Evolutionary conservation across 2,113 vertebrate genomes (phyloP), one percentile per base, ranked within the genome.

Genomic region (Eretmochelys imbricata): DNA sequence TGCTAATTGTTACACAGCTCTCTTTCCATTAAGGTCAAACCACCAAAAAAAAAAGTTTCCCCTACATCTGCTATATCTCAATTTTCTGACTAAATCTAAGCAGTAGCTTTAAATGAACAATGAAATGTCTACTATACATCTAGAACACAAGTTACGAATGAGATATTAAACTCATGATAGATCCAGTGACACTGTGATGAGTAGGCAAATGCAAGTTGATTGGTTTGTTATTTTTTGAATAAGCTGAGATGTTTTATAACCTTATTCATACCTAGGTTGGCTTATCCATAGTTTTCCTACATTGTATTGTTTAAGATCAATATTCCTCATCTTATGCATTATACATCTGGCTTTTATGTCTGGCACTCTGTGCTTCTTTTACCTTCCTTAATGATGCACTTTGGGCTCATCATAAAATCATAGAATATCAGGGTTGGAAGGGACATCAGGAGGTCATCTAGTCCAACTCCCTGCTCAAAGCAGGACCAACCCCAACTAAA

Each of bases 21-120:
- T 96, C 78, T 91, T 92, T 93, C 87, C 89, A 87, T 96, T 95
- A 95, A 50, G 53, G 89, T 57, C 90, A 90, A 95, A 95, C 88
- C 82, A 62, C 25, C 87, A 49, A 11, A 49, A 49, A 49, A 3
- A 89, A 89, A 91, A 89, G 55, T 86, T 89, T 96, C 89, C 93
- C 93, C 78, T 89, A 90, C 85, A 94, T 95, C 93, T 94, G 94
- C 80, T 93, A 1, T 93, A 95, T 91, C 96, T 96, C 90, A 94
- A 12, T 0, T 95, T 95, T 95, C 90, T 95, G 94, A 96, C 95
- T 96, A 96, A 96, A 92, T 94, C 78, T 93, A 85, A 96, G 75
- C 46, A 62, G 22, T 87, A 83, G 85, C 93, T 95, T 72, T 94
- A 95, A 95, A 96, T 90, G 89, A 78, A 94, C 89, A 91, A 76